Percentiles rank a stretch among this genome's conserved stretches.
These are phyloP conservation scores for Daphoenositta chrysoptera DNA, from an alignment of 2,113 vertebrate species.

Conservation along the genomic window DNA sequence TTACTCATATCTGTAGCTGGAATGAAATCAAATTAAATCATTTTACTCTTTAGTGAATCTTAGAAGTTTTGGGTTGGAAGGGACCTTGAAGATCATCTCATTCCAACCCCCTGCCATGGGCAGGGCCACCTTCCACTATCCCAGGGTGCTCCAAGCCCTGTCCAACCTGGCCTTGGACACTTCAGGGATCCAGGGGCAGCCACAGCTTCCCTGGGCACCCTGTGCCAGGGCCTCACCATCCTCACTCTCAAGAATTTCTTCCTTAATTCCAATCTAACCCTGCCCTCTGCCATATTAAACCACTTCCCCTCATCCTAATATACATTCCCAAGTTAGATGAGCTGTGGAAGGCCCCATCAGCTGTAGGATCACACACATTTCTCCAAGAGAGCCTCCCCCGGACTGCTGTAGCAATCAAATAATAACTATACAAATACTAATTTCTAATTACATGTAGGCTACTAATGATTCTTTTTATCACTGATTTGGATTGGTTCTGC, in stretches of 20 bases:
- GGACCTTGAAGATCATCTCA: not conserved
- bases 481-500: not conserved
- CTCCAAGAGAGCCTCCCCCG: not conserved
- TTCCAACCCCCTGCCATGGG: not conserved
- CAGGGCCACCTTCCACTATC: not conserved
- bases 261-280: not conserved
- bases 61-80: not conserved
- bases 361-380: not conserved
- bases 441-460: not conserved
- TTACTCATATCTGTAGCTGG: not conserved
- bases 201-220: not conserved
- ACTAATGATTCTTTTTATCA: not conserved
- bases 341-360: not conserved
- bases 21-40: not conserved
- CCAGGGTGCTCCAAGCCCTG: fast-evolving
- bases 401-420: not conserved
- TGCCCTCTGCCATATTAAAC: not conserved
- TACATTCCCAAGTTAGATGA: not conserved
- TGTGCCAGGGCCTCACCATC: fast-evolving
- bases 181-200: not conserved
- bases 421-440: not conserved
- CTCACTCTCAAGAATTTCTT: not conserved
- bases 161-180: not conserved
- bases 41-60: not conserved
- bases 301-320: fast-evolving